Evolutionary conservation across 1,140 invertebrate species (phyloP), one percentile per base, ranked within the genome.

Genomic region (Lasioglossum albipes): DNA sequence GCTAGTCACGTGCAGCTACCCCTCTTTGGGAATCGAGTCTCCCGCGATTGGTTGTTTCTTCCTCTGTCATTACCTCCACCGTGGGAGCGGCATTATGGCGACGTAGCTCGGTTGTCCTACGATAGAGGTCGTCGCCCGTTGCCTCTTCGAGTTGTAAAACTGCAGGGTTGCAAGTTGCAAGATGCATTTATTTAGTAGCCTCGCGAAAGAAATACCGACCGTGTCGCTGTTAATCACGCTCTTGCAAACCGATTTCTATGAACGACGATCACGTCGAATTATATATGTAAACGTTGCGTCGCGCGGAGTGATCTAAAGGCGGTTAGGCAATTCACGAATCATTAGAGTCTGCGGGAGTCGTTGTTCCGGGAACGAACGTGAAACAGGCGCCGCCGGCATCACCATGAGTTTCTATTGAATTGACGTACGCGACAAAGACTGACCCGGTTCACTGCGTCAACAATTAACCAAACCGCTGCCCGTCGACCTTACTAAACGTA

Each of bases 1-100:
- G 81, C 66, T 49, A 83, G 85, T 80, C 87, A 85, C 86, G 87
- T 87, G 87, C 77, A 70, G 42, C 18, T 27, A 31, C 77, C 86
- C 85, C 62, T 31, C 84, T 68, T 68, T 59, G 41, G 49, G 12
- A 61, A 67, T 72, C 45, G 36, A 41, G 75, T 65, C 78, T 74
- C 41, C 64, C 45, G 74, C 22, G 72, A 88, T 86, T 87, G 87
- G 87, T 59, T 45, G 66, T 49, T 75, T 22, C 61, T 0, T 54
- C n/a, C 59, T 36, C 36, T 16, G 36, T 69, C 54, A 59, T 78
- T 45, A 22, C 57, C 78, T 66, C 69, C 62, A 66, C 22, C 27
- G 49, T 61, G 45, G 45, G 22, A 70, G 20, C 16, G 27, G 54
- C 78, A 45, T 68, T 76, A 71, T 77, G 80, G 72, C 70, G 79